These are phyloP conservation scores for Chrysolina oricalcia DNA, from an alignment of 2,888 invertebrate genomes.

Conservation along the genomic window DNA sequence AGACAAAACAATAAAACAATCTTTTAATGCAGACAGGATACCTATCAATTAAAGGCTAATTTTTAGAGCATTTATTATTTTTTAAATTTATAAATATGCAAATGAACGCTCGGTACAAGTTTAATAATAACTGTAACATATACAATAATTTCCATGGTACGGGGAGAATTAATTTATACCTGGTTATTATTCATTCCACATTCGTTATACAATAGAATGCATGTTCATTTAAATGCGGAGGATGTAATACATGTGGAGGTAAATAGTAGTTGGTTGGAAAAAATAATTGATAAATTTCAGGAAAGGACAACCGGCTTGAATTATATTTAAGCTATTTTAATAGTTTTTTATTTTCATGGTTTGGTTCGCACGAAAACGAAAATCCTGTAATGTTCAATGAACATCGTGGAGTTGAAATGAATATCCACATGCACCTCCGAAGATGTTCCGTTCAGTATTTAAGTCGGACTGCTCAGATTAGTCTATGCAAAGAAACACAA, in stretches of 20 bases:
- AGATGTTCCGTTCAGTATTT: too few species aligned
- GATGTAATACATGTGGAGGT: constrained; percentile 36
- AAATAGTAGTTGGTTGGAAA: constrained; percentile 35
- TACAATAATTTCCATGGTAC: constrained; percentile 45
- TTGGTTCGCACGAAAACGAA: too few species aligned
- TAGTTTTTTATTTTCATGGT: too few species aligned
- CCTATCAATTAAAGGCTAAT: constrained; percentile 37
- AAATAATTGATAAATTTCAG: constrained; percentile 31
- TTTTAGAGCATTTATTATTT: constrained; percentile 30
- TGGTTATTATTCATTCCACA: constrained; percentile 39
- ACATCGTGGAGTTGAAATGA: too few species aligned
- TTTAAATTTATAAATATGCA: constrained; percentile 36
- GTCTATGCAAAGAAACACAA: too few species aligned
- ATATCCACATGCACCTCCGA: too few species aligned
- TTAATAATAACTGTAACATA: constrained; percentile 32
- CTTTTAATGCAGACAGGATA: constrained; percentile 33
- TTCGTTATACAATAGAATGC: constrained; percentile 41
- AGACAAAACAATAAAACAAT: constrained; percentile 6
- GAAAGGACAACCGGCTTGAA: constrained; percentile 28
- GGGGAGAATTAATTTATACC: constrained; percentile 44
- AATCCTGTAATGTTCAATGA: too few species aligned
- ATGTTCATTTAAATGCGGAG: constrained; percentile 39
- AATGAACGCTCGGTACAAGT: constrained; percentile 25
- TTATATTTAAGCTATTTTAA: constrained; percentile 28
- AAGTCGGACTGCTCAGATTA: too few species aligned